Percentiles rank a stretch among this genome's conserved stretches.
phyloP scores from a whole-genome alignment of 2,797 vertebrate species.

The Sebastes dallii region DNA sequence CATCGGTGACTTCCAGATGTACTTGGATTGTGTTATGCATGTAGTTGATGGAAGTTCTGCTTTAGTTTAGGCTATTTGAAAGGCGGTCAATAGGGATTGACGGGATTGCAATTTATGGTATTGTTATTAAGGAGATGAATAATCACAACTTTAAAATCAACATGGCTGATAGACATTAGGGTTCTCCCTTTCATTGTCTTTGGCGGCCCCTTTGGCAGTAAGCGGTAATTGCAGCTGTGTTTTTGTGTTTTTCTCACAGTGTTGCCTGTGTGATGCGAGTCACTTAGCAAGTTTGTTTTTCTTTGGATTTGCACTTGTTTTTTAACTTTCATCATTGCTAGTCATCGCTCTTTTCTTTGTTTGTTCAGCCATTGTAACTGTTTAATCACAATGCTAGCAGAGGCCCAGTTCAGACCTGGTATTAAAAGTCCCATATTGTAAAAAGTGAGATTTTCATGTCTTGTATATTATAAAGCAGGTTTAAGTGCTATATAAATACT shows the following conservation, averaged over 20 bases:
- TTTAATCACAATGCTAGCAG: no score
- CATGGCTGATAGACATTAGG: background rate
- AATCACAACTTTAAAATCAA: background rate
- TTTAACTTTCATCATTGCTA: fast-evolving
- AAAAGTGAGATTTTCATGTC: no score
- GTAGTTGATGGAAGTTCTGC: background rate
- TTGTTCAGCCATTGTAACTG: no score
- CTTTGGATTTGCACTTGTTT: no score
- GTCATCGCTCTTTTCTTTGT: no score
- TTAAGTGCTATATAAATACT: no score
- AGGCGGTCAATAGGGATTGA: no score
- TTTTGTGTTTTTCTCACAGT: background rate
- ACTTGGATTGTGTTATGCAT: background rate
- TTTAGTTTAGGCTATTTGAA: background rate
- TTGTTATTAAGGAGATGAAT: background rate
- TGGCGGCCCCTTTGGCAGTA: background rate
- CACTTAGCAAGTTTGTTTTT: no score
- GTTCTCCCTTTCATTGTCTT: background rate
- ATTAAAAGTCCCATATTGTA: no score
- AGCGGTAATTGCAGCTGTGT: background rate
- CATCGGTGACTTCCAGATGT: conserved; percentile 8
- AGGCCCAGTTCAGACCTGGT: no score
- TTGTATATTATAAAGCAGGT: no score
- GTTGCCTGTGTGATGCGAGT: background rate
- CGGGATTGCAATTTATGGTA: background rate